Evolutionary conservation across 1,140 invertebrate genomes (phyloP), one percentile per base, ranked within the genome.

Genomic region (Halesus radiatus): DNA sequence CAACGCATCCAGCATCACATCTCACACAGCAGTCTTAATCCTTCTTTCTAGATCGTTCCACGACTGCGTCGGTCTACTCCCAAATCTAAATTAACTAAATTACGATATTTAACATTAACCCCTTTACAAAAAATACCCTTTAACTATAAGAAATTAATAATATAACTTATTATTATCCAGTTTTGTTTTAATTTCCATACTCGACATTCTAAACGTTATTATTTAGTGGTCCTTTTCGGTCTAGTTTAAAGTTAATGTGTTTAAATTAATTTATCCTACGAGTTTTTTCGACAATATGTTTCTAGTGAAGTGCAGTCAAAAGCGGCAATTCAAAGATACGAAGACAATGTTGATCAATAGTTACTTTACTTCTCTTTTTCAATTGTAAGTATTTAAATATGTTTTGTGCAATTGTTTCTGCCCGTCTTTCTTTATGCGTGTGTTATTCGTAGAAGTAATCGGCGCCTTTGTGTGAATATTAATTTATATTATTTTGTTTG

Each of bases 271-370:
- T 18, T 18, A 18, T 7, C 54, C 7, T 50, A 70, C 66, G 22
- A 72, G 5, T 52, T 20, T 20, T n/a, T 18, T n/a, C 22, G 23
- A 15, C 29, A 56, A 29, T n/a, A 74, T 74, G 70, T 74, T 74
- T 54, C 52, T 74, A 5, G 50, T 74, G 15, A 74, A 74, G 70
- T 74, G 70, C 52, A 74, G 70, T 56, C 20, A 74, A 54, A 74
- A 56, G 26, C 53, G 70, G 22, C 50, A 74, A 26, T 54, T 74
- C 52, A 74, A 74, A 56, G 70, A 74, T 52, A 74, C 70, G 15
- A 74, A 74, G 54, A 74, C 70, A 1, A 56, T 56, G 50, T 32
- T 74, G 20, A 74, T 74, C 52, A 16, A 56, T 29, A 53, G 70
- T 22, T 74, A 74, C 52, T 74, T 74, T 26, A n/a, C 70, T 16